Evolutionary conservation across 2,113 vertebrate genomes (phyloP).

Genomic region (Coryphaenoides rupestris): DNA sequence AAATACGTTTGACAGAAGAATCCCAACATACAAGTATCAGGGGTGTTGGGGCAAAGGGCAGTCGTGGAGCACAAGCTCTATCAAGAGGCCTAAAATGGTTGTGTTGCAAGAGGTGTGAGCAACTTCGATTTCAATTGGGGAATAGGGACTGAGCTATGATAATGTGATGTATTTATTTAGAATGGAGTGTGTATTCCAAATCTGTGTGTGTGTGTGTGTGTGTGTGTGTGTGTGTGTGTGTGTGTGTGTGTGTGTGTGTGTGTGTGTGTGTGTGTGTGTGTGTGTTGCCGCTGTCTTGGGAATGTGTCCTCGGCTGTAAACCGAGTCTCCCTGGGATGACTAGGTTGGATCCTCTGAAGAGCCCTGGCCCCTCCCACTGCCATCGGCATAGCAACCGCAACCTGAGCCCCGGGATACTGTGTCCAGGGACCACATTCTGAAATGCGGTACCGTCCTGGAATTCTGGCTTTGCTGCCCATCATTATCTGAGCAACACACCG

Average conservation of each 20-base stretch:
- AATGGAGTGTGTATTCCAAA: no score
- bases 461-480: conserved; percentile 26
- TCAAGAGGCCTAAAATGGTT: no score
- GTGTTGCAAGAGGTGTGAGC: conserved; percentile 6
- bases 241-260: no score
- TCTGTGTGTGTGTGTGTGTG: no score
- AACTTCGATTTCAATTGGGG: conserved; percentile 14
- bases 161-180: not conserved
- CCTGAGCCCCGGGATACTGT: conserved; percentile 49
- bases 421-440: conserved; percentile 41
- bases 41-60: no score
- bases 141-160: not conserved
- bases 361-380: conserved; percentile 23
- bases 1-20: no score
- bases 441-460: conserved; percentile 41
- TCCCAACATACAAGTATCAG: no score
- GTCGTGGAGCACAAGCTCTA: no score
- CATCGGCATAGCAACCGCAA: conserved; percentile 57
- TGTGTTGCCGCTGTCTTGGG: conserved; percentile 35
- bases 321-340: conserved; percentile 55
- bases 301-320: conserved; percentile 65
- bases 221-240: no score
- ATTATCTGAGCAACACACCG: not conserved
- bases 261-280: no score
- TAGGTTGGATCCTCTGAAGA: conserved; percentile 44